These are phyloP conservation scores for Musca vetustissima DNA, from an alignment of 1,140 invertebrate species.

Conservation along the genomic window DNA sequence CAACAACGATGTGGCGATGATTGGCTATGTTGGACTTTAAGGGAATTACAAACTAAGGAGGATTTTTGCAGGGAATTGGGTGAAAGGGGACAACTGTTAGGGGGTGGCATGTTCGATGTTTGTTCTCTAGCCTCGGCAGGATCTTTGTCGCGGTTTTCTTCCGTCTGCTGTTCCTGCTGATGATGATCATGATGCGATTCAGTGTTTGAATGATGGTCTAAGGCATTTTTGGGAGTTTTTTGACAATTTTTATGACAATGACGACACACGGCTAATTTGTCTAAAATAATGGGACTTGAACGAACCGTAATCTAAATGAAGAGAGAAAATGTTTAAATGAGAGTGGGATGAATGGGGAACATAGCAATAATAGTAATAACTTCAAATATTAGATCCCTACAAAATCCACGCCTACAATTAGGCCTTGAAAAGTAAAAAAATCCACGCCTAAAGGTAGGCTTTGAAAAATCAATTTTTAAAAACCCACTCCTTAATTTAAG, in stretches of 20 bases:
- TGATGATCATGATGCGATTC: slow-evolving; percentile 1
- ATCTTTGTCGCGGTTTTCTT: neutral
- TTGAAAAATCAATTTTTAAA: too few relatives aligned
- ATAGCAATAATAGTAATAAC: slow-evolving; percentile 21
- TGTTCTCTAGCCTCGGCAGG: too few relatives aligned
- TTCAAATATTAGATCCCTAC: too few relatives aligned
- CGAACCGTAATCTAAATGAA: slow-evolving; percentile 65
- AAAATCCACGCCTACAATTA: too few relatives aligned
- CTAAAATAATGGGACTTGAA: slow-evolving; percentile 65
- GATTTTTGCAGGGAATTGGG: neutral
- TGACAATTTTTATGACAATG: slow-evolving; percentile 73
- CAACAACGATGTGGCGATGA: slow-evolving; percentile 54
- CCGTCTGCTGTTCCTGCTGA: neutral
- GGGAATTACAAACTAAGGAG: slow-evolving; percentile 47
- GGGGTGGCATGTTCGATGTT: too few relatives aligned
- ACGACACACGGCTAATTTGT: slow-evolving; percentile 68
- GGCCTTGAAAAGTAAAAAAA: too few relatives aligned
- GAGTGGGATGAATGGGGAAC: too few relatives aligned
- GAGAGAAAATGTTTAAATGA: too few relatives aligned
- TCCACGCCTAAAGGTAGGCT: too few relatives aligned
- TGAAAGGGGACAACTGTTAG: neutral
- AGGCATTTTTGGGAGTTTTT: slow-evolving; percentile 25
- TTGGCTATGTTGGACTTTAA: slow-evolving; percentile 54
- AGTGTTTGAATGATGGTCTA: neutral
- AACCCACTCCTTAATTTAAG: too few relatives aligned